Conservation (phyloP, 1,140 invertebrate genomes). For the Polypedilum pembai region DNA sequence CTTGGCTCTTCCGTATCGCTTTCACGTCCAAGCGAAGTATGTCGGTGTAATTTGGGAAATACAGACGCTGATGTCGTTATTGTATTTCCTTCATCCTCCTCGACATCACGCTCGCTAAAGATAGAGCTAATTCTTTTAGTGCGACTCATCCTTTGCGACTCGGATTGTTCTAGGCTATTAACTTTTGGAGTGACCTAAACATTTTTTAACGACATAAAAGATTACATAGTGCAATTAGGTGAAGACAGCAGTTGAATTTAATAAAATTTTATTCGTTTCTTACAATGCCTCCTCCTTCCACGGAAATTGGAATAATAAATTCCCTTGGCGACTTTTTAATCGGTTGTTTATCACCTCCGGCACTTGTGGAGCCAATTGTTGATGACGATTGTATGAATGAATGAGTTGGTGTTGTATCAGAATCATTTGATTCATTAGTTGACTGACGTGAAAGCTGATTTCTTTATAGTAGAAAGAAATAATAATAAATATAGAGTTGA, state of each 20-base stretch:
- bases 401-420: slow-evolving; percentile 46
- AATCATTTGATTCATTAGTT: slow-evolving; percentile 56
- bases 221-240: not conserved
- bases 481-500: slow-evolving; percentile 20
- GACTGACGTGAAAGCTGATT: slow-evolving; percentile 55
- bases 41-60: slow-evolving; percentile 38
- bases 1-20: slow-evolving; percentile 46
- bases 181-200: slow-evolving; percentile 56
- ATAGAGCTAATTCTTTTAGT: slow-evolving; percentile 49
- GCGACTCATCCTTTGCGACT: slow-evolving; percentile 43
- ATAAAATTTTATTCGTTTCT: not conserved
- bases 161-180: slow-evolving; percentile 63
- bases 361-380: slow-evolving; percentile 39
- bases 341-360: slow-evolving; percentile 54
- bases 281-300: slow-evolving; percentile 78
- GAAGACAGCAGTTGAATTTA: not conserved
- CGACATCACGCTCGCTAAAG: slow-evolving; percentile 62
- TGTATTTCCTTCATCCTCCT: slow-evolving; percentile 49
- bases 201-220: not conserved
- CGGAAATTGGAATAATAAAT: slow-evolving; percentile 84
- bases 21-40: slow-evolving; percentile 46
- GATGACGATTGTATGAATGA: slow-evolving; percentile 33
- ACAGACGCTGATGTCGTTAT: slow-evolving; percentile 46
- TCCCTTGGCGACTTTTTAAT: slow-evolving; percentile 81
- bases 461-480: slow-evolving; percentile 31